Conservation (phyloP, 1,140 invertebrate species). For the Drosophila pseudoananassae region DNA sequence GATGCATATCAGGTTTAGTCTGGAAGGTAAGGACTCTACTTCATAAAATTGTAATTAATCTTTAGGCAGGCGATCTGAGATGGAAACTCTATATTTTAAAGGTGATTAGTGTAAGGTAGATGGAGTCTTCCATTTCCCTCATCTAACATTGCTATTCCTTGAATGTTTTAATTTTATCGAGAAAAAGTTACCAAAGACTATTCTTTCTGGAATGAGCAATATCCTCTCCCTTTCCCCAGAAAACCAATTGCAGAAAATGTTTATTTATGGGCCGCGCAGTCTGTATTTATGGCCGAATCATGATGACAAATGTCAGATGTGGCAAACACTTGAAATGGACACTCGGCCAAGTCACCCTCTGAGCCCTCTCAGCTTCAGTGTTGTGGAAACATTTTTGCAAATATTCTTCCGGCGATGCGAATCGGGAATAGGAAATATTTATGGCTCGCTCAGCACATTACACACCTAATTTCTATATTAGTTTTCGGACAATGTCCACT, state of each 20-base stretch:
- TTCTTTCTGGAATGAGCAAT: neutral
- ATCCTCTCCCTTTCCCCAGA: neutral
- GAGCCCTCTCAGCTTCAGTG: slow-evolving; percentile 7
- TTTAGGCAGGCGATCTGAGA: neutral
- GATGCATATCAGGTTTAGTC: slow-evolving; percentile 2
- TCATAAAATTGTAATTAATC: slow-evolving; percentile 63
- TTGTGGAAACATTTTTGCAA: slow-evolving; percentile 71
- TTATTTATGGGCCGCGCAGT: slow-evolving; percentile 74
- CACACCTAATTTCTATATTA: slow-evolving; percentile 83
- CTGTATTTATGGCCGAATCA: slow-evolving; percentile 82
- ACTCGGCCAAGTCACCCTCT: slow-evolving; percentile 48
- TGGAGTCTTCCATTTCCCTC: neutral
- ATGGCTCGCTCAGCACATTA: slow-evolving; percentile 79
- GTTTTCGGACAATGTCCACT: slow-evolving; percentile 50
- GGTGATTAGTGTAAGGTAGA: neutral
- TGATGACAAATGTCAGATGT: slow-evolving; percentile 80
- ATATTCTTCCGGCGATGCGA: slow-evolving; percentile 59
- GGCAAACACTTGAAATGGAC: slow-evolving; percentile 75
- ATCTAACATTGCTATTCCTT: neutral
- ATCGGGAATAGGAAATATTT: slow-evolving; percentile 67
- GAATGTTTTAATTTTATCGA: neutral
- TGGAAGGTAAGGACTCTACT: neutral
- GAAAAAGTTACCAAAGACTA: neutral
- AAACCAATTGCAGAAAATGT: slow-evolving; percentile 52
- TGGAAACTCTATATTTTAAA: neutral